phyloP scores from a whole-genome alignment of 2,888 invertebrate species.

The Pardosa pseudoannulata region DNA sequence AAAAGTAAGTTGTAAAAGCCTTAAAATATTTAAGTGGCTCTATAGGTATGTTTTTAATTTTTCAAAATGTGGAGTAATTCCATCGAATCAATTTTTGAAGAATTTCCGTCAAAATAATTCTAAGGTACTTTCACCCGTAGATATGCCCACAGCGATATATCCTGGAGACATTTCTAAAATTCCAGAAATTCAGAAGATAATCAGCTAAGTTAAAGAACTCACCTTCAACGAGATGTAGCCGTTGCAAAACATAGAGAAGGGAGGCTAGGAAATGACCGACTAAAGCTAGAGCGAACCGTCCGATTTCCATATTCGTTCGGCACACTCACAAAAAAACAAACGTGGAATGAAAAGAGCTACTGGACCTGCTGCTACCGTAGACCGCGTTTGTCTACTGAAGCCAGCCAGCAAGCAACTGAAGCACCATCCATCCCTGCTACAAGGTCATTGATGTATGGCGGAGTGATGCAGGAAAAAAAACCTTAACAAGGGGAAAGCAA shows the following conservation, averaged over 20 bases:
- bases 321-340: background rate
- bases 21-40: too few species aligned
- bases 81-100: too few species aligned
- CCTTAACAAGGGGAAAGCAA: background rate
- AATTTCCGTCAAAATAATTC: too few species aligned
- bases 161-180: too few species aligned
- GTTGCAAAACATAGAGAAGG: slow-evolving; percentile 63
- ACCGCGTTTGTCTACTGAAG: background rate
- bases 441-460: slow-evolving; percentile 50
- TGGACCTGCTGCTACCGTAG: background rate
- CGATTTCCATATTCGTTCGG: slow-evolving; percentile 37
- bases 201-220: too few species aligned
- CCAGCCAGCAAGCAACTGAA: slow-evolving; percentile 7
- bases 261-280: slow-evolving; percentile 68
- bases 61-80: too few species aligned
- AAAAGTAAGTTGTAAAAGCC: too few species aligned
- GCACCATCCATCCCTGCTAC: slow-evolving; percentile 38
- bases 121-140: too few species aligned
- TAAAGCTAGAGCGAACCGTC: slow-evolving; percentile 65
- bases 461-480: background rate
- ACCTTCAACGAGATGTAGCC: slow-evolving; percentile 52
- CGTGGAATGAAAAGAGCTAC: background rate
- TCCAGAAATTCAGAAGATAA: too few species aligned
- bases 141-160: too few species aligned
- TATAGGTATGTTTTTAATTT: too few species aligned